Base-by-base conservation (phyloP, 2,888 invertebrate genomes). In the Trisateles emortualis region DNA sequence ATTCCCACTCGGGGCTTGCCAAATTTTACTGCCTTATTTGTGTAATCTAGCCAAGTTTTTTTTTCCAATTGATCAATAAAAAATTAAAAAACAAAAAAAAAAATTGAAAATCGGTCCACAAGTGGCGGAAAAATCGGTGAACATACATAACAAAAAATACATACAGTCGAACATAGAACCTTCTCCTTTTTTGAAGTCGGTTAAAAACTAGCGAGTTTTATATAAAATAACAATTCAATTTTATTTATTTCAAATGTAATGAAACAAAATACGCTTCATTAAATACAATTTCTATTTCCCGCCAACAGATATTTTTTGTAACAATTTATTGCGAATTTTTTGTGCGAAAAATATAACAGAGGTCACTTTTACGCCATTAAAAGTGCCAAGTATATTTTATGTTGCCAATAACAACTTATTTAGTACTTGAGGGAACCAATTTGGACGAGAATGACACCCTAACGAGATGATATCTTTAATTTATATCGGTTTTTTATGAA, bases 381-480 rank as follows among this genome's bases (percentile, higher is more conserved):
- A 53, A 38, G 33, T 48, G 39, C 17, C 40, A 42, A 44, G 38
- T 47, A 43, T 48, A 40, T 24, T 67, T 68, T 64, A 67, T 59
- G 60, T 46, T n/a, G 13, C 38, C 63, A 55, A 66, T 66, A 70
- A 63, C 40, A 22, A 40, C 13, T 48, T 55, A 53, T 57, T 59
- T 46, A 51, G 46, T 49, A 51, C 48, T 68, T 48, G 52, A n/a
- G 56, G 52, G 56, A 30, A 36, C 66, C 70, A 62, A 65, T 68
- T 65, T 57, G 50, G 50, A 45, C 32, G 46, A 19, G 56, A 68
- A 59, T 32, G 56, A 50, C 48, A 9, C 32, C 14, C 16, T 59
- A 62, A 69, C 62, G 55, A 69, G 53, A 41, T 36, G 6, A 32
- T 51, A 59, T 55, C 52, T 46, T 64, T 61, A 52, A 64, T 68